These are phyloP conservation scores for Chamaea fasciata DNA, from an alignment of 2,113 vertebrate species.

Conservation along the genomic window DNA sequence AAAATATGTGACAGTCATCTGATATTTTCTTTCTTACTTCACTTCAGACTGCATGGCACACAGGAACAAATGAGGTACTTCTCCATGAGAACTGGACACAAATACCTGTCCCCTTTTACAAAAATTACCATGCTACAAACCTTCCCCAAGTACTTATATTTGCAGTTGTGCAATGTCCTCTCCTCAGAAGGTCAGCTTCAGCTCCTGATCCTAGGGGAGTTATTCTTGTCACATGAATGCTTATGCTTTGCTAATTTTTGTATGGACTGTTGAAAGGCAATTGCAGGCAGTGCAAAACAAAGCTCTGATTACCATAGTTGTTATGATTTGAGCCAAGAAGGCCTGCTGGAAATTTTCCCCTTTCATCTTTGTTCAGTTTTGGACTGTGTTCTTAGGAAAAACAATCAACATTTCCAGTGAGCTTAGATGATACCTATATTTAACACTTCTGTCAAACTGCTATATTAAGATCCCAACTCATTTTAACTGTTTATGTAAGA, in stretches of 20 bases:
- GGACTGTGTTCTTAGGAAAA: background rate
- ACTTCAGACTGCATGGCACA: background rate
- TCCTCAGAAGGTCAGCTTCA: background rate
- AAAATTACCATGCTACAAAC: background rate
- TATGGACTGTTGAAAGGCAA: background rate
- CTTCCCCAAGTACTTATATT: background rate
- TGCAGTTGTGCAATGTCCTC: background rate
- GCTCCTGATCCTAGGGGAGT: background rate
- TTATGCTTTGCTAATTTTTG: background rate
- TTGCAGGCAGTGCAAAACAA: background rate
- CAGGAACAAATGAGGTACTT: background rate
- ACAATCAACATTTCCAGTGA: background rate
- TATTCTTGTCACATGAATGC: slow-evolving; percentile 23
- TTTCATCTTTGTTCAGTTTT: background rate
- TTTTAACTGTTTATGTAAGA: background rate
- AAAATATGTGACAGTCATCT: background rate
- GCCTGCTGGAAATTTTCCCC: background rate
- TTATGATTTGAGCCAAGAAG: background rate
- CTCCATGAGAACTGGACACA: background rate
- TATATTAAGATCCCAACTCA: background rate
- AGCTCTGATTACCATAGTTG: background rate
- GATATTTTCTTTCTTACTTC: background rate
- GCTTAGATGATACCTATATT: background rate
- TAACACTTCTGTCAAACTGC: background rate
- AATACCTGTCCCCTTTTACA: background rate